phyloP scores from a whole-genome alignment of 2,888 invertebrate species.

The Drosophila robusta region DNA sequence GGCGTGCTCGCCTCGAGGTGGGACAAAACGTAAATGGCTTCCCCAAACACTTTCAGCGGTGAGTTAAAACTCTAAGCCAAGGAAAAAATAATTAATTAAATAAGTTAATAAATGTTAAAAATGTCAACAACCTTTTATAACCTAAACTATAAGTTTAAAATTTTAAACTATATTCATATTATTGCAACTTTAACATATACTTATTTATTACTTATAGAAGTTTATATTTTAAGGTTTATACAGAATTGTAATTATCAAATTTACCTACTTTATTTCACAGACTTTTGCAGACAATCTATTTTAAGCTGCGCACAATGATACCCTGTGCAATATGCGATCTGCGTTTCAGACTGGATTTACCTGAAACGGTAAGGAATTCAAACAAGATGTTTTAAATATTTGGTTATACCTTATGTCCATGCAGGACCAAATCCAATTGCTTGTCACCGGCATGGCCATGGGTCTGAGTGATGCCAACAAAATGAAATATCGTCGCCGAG shows the following conservation, averaged over 20 bases:
- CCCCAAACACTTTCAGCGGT: slow-evolving; percentile 86
- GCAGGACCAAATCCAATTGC: slow-evolving; percentile 89
- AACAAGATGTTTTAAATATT: neutral
- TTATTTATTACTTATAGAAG: no score
- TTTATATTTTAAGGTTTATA: neutral
- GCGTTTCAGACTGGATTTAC: slow-evolving; percentile 93
- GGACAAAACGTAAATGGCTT: slow-evolving; percentile 86
- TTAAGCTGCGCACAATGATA: slow-evolving; percentile 94
- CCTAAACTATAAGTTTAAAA: no score
- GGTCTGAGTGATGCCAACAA: slow-evolving; percentile 88
- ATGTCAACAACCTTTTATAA: neutral
- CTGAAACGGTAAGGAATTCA: slow-evolving; percentile 89
- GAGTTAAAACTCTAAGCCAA: neutral
- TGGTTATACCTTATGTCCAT: neutral
- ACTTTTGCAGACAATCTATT: slow-evolving; percentile 91
- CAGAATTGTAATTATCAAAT: neutral
- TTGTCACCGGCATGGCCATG: slow-evolving; percentile 92
- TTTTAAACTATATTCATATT: no score
- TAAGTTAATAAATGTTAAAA: no score
- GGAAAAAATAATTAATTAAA: no score
- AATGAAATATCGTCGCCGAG: slow-evolving; percentile 85
- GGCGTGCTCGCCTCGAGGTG: slow-evolving; percentile 88
- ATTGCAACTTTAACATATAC: no score
- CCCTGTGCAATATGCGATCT: slow-evolving; percentile 94
- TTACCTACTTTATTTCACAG: slow-evolving; percentile 74